Evolutionary conservation across 2,888 invertebrate genomes (phyloP), one percentile per base, ranked within the genome.

Genomic region (Tuta absoluta): DNA sequence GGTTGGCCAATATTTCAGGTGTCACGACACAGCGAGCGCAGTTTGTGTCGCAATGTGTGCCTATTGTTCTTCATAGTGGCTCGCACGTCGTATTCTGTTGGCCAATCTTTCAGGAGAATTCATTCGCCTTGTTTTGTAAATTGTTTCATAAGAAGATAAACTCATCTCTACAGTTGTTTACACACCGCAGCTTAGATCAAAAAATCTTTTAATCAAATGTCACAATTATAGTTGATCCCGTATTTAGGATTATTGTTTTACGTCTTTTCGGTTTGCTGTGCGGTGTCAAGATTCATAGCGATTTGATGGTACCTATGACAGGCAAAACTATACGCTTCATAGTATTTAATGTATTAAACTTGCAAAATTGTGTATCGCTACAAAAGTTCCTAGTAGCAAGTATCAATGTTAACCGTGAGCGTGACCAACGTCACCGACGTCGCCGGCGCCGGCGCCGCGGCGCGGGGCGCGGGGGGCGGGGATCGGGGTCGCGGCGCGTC

Each of bases 401-500:
- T 45, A n/a, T 45, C n/a, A 45, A 14, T 21, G 51, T 10, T 49
- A 21, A 8, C 49, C 19, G 48, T 41, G 41, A 12, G 2, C 41
- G 12, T 19, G 19, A 21, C 11, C 19, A 19, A 19, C 51, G 51
- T 53, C 51, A 53, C 51, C 14, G 49, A 11, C 21, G 49, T 49
- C 49, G 49, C 12, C 23, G 51, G 23, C 51, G 51, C 23, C 51
- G 51, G 75, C 74, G 71, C 72, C 69, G 70, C 65, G 69, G 77
- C 2, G 49, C 33, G 74, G 74, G 51, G 23, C 51, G 51, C 12
- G 23, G 51, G 74, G 74, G 71, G 72, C 69, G 70, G 65, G 69
- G 77, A 8, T 49, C 49, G 74, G 74, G 33, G 33, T 33, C 33
- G 33, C 4, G 7, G n/a, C n/a, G n/a, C n/a, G n/a, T n/a, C 33